phyloP scores from a whole-genome alignment of 35 echinoderm and acorn worm genomes.

The Lytechinus variegatus region DNA sequence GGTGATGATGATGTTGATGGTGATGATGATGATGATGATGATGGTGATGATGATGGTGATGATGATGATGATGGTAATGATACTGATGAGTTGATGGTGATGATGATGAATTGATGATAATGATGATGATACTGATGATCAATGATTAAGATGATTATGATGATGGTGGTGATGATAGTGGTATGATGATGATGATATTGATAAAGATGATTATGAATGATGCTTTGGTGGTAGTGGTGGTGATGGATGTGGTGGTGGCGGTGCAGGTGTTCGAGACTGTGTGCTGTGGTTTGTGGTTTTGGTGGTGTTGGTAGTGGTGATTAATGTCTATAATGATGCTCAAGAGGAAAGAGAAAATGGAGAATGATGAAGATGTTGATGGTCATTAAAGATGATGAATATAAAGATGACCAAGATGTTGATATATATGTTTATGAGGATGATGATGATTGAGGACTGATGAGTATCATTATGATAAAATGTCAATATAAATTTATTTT shows the following conservation, averaged over 20 bases:
- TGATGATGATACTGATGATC: not conserved
- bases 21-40: not conserved
- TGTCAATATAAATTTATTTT: too few species aligned
- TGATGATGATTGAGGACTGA: not conserved
- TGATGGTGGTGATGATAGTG: not conserved
- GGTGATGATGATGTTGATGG: not conserved
- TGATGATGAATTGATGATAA: not conserved
- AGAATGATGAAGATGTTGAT: not conserved
- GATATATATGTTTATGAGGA: not conserved
- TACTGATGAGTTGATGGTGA: not conserved
- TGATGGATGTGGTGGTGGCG: not conserved
- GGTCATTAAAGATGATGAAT: not conserved
- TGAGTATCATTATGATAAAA: too few species aligned
- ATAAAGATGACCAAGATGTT: not conserved
- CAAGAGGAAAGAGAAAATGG: not conserved
- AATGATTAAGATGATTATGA: not conserved
- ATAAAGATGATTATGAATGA: not conserved
- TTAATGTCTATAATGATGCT: too few species aligned
- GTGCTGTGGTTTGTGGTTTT: too few species aligned
- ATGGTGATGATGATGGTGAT: not conserved
- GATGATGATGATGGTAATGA: not conserved
- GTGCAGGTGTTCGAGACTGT: not conserved
- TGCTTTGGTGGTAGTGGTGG: not conserved
- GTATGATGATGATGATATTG: not conserved
- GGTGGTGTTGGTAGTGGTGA: too few species aligned